Base-by-base conservation (phyloP, 2,888 invertebrate genomes). In the Xestia ashworthii region DNA sequence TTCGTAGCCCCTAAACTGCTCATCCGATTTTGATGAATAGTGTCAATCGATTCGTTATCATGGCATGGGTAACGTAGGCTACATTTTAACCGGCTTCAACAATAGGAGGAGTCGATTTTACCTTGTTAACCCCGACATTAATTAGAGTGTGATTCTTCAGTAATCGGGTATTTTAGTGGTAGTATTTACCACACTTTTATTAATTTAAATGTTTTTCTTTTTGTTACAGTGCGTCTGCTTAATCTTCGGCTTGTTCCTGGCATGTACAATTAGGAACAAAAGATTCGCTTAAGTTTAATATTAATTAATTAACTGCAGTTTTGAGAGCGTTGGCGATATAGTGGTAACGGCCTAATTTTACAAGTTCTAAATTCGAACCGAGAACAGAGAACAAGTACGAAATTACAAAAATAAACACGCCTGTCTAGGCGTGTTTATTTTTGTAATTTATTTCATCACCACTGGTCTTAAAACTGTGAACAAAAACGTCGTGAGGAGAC, bases 201-300 rank as follows among this genome's bases (percentile, higher is more conserved):
- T 46, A 41, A 60, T 32, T 2, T 32, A n/a, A 16, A 12, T 32
- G 1, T 16, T 6, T 41, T 50, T 41, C 46, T 62, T 55, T 19
- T 8, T 14, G 46, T 87, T 87, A 1, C 88, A 87, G 87, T 25
- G 60, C 4, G 38, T 87, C 19, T 87, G 86, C 65, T 16, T 86
- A 32, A 60, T 88, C 46, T 80, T 81, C 6, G 74, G 76, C 0
- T 1, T 86, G 9, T 76, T 81, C 66, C 58, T 87, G 53, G 16
- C 71, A 1, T 77, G 77, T 4, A 76, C 78, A 22, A 86, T 88
- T 1, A 76, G 80, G 46, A 62, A 55, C 46, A 86, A 60, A 41
- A 73, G 83, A 78, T 67, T 72, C 1, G 25, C 22, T 14, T 66
- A 81, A 69, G 16, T 48, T 19, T 65, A 64, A 53, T 62, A 38